phyloP scores from a whole-genome alignment of 1,140 invertebrate species.

The Cyphomyrmex costatus region DNA sequence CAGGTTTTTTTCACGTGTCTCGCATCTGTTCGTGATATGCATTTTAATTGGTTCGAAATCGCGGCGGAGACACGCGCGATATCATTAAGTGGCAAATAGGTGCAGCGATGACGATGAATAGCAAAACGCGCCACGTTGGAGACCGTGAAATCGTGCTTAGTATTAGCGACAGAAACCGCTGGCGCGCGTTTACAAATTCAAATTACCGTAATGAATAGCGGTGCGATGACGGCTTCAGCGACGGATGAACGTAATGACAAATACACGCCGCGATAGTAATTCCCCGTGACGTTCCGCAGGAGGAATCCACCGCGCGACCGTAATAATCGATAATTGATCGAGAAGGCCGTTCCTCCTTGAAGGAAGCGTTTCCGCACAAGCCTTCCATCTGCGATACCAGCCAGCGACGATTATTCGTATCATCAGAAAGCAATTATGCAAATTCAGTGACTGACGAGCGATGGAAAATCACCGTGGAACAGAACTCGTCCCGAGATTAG shows the following conservation, averaged over 20 bases:
- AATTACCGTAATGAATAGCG: conserved; percentile 41
- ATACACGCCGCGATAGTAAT: conserved; percentile 31
- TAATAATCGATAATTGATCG: conserved; percentile 57
- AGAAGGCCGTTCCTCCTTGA: background rate
- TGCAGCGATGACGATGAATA: conserved; percentile 31
- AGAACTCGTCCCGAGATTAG: background rate
- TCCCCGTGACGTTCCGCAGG: conserved; percentile 13
- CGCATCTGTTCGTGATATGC: background rate
- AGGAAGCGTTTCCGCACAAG: conserved; percentile 19
- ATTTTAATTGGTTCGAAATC: conserved; percentile 21
- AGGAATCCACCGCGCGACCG: conserved; percentile 35
- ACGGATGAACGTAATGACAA: conserved; percentile 53
- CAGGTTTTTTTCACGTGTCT: background rate
- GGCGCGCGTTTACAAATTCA: conserved; percentile 43
- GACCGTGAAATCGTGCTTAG: conserved; percentile 22
- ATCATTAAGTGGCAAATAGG: conserved; percentile 21
- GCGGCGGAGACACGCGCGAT: background rate
- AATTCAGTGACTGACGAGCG: conserved; percentile 17
- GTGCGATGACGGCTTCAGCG: conserved; percentile 34
- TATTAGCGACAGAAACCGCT: conserved; percentile 41
- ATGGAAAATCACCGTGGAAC: background rate
- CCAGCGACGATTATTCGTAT: conserved; percentile 7
- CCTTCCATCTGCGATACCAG: background rate
- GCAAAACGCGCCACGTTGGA: background rate
- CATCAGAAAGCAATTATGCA: conserved; percentile 51